Evolutionary conservation across 1,140 invertebrate genomes (phyloP).

Genomic region (Hyphantria cunea): DNA sequence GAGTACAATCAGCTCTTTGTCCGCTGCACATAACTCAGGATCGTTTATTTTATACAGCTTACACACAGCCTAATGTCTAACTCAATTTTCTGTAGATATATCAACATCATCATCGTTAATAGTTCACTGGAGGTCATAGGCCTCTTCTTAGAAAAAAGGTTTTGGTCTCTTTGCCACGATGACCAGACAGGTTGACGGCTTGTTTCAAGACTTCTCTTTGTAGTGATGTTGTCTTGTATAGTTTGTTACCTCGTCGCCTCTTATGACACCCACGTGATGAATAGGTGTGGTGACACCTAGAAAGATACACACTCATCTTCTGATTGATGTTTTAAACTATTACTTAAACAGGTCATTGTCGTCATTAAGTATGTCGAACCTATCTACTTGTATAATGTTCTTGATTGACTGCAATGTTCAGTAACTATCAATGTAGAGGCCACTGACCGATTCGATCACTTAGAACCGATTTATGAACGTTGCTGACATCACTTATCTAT

Average conservation of each 20-base stretch:
- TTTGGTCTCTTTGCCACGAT: too few species aligned
- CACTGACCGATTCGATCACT: conserved; percentile 56
- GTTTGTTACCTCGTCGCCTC: too few species aligned
- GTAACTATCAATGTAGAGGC: conserved; percentile 54
- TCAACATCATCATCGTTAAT: too few species aligned
- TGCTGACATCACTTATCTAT: conserved; percentile 34
- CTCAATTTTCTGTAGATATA: not conserved
- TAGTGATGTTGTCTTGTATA: too few species aligned
- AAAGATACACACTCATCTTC: too few species aligned
- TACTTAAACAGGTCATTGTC: conserved; percentile 30
- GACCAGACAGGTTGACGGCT: too few species aligned
- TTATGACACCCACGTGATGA: too few species aligned
- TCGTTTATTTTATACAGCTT: conserved; percentile 5
- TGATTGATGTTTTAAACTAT: conserved; percentile 1
- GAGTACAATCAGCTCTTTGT: conserved; percentile 24
- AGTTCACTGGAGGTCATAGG: too few species aligned
- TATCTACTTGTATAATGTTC: conserved; percentile 35
- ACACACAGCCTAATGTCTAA: not conserved
- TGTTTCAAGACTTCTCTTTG: too few species aligned
- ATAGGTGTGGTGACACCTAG: too few species aligned
- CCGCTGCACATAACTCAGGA: conserved; percentile 19
- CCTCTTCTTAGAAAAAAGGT: too few species aligned
- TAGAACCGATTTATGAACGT: conserved; percentile 50
- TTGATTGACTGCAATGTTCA: conserved; percentile 39
- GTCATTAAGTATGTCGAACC: conserved; percentile 30